Evolutionary conservation across 2,113 vertebrate genomes (phyloP), one percentile per base, ranked within the genome.

Genomic region (Cyanoramphus novaezelandiae): DNA sequence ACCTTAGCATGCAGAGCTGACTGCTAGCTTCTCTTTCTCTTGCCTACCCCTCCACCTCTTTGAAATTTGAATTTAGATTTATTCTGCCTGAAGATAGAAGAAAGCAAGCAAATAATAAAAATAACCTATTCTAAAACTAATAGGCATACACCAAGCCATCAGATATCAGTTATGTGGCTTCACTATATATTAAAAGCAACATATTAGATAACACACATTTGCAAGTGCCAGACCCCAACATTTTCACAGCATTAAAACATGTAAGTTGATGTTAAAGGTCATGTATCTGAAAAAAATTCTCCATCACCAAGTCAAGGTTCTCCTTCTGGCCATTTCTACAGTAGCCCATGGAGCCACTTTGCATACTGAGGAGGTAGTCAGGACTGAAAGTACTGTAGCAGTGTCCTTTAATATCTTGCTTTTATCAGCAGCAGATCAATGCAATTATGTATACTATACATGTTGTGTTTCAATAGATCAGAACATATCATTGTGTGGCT

Each of bases 11-110:
- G 37, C 62, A 82, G 86, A 84, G 62, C 57, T 93, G 77, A 77
- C 67, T 88, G 63, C 28, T 77, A 75, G 74, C 35, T 28, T 94
- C 47, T 63, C 33, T 96, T 89, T 90, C 74, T 81, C 39, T 76
- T 20, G 9, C 43, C 28, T 85, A 25, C 13, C 17, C 8, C 39
- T 31, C 25, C 1, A 0, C 21, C 21, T 7, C 31, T 91, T 82
- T 47, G 84, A 91, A 94, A 91, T 87, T 92, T 90, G 82, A 91
- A 90, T 90, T 96, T 86, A 82, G 41, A 82, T 90, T 92, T 95
- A 75, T 93, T 94, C 55, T 88, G 82, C 65, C 84, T 81, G 25
- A 46, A 88, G 76, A 78, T 41, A 65, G 46, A 70, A 12, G 52
- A 80, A 92, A 47, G 25, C 70, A 83, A 96, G n/a, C 0, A 0